Evolutionary conservation across 2,797 vertebrate genomes (phyloP).

Genomic region (Gephyroberyx darwinii): DNA sequence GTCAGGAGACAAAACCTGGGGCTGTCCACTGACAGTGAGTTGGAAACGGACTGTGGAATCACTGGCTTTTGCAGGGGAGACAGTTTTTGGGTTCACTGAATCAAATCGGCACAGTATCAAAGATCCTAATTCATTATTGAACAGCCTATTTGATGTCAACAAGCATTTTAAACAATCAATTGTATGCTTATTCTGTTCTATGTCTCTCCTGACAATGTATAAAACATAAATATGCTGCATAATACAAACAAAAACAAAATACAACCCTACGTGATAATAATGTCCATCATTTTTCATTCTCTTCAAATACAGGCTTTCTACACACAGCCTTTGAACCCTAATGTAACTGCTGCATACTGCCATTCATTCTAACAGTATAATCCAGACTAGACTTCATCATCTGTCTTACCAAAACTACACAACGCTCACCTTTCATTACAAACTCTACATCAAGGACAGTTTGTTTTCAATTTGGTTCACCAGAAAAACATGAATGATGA

Average conservation of each 20-base stretch:
- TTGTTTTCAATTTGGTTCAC: no score
- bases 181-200: neutral
- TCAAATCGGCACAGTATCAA: no score
- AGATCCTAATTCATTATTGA: neutral
- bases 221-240: neutral
- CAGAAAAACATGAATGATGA: no score
- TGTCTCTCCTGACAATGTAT: neutral
- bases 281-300: neutral
- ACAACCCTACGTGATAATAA: neutral
- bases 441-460: no score
- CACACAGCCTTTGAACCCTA: no score
- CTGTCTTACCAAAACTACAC: no score
- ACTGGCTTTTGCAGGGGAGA: neutral
- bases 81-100: no score
- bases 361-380: no score
- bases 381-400: no score
- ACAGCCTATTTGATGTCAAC: neutral
- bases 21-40: neutral
- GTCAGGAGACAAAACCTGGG: neutral
- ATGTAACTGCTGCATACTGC: no score
- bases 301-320: neutral
- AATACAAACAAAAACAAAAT: neutral
- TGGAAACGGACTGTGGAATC: neutral
- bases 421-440: no score
- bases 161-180: neutral